Conservation (phyloP, 2,888 invertebrate species). For the Parnassius mnemosyne region DNA sequence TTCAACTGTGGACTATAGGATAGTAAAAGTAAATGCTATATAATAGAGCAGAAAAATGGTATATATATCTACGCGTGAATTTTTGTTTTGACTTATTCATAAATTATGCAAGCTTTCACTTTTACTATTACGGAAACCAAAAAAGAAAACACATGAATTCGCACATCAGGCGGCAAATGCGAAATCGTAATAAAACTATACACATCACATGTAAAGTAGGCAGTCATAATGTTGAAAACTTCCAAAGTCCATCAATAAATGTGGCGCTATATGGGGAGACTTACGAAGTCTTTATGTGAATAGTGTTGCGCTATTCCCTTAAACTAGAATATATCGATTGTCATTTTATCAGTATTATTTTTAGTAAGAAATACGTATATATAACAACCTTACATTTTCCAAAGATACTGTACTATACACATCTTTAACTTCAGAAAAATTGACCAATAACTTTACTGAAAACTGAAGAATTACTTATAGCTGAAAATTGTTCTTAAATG, state of each 20-base stretch:
- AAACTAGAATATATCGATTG: conserved; percentile 33
- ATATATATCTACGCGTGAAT: too few species aligned
- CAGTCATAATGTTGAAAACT: conserved; percentile 77
- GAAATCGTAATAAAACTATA: conserved; percentile 79
- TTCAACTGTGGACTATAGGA: too few species aligned
- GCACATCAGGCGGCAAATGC: conserved; percentile 78
- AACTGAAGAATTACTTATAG: too few species aligned
- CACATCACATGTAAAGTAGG: conserved; percentile 77
- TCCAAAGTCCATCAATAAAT: conserved; percentile 80
- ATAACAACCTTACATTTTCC: not conserved
- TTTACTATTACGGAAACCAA: conserved; percentile 30
- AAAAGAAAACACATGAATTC: conserved; percentile 35
- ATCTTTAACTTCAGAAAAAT: too few species aligned
- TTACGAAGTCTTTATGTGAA: conserved; percentile 48
- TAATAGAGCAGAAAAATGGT: too few species aligned
- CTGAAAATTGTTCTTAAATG: too few species aligned
- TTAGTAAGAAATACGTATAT: not conserved
- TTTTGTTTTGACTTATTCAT: too few species aligned
- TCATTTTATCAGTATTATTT: not conserved
- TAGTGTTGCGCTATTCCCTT: conserved; percentile 26
- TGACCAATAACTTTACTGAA: too few species aligned
- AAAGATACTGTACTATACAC: not conserved
- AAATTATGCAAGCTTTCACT: too few species aligned
- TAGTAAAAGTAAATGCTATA: too few species aligned
- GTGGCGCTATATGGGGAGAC: conserved; percentile 69